phyloP scores from a whole-genome alignment of 2,797 vertebrate genomes.

The Typhlichthys subterraneus region DNA sequence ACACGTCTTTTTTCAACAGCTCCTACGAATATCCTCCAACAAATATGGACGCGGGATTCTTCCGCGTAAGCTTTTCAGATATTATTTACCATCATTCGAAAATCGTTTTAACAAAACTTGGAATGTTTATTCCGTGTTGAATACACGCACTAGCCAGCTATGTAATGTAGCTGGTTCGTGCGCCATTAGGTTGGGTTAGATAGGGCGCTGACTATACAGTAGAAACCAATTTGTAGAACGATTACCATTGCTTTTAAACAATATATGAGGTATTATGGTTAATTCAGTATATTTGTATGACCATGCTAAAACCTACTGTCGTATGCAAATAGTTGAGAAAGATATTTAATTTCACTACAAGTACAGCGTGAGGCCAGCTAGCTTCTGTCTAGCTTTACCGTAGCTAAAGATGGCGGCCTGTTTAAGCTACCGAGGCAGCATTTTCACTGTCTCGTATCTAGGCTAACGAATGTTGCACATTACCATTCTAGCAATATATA shows the following conservation, averaged over 20 bases:
- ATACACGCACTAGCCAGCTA: too few species aligned
- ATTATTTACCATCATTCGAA: neutral
- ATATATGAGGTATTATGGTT: neutral
- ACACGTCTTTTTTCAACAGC: conserved; percentile 59
- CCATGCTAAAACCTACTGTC: neutral
- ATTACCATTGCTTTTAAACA: too few species aligned
- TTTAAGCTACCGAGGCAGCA: conserved; percentile 13
- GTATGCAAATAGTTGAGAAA: neutral
- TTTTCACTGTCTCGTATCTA: conserved; percentile 11
- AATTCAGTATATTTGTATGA: neutral
- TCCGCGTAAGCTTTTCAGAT: conserved; percentile 79
- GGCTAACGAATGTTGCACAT: conserved; percentile 22
- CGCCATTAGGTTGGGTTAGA: conserved; percentile 32
- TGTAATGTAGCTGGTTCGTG: conserved; percentile 1
- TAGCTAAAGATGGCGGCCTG: conserved; percentile 74
- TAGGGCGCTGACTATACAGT: conserved; percentile 65
- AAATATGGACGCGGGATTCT: conserved; percentile 86
- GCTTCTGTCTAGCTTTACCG: conserved; percentile 26
- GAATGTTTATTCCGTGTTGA: neutral
- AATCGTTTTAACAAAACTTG: rapidly evolving
- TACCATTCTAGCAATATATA: too few species aligned
- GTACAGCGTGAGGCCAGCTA: conserved; percentile 32
- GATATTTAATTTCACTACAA: conserved; percentile 28
- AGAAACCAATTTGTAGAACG: neutral
- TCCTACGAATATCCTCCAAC: conserved; percentile 48